Conservation (phyloP, 2,888 invertebrate genomes). For the Yponomeuta cagnagella region DNA sequence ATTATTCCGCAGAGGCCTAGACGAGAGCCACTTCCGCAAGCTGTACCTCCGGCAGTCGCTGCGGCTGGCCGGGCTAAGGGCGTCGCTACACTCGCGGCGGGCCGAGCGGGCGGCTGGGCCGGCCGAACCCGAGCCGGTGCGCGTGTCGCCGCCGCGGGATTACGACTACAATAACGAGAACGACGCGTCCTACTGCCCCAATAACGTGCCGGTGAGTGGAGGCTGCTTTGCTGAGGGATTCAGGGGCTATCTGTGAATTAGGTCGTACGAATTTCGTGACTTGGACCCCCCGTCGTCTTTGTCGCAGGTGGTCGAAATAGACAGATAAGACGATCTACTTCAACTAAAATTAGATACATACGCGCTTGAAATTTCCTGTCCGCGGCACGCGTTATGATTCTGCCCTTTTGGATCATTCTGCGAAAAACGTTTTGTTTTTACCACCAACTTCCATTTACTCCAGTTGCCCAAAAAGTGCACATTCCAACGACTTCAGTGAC, state of each 20-base stretch:
- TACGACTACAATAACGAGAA: slow-evolving; percentile 71
- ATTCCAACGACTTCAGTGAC: background rate
- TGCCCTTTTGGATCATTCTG: no score
- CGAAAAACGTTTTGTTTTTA: no score
- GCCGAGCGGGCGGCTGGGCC: slow-evolving; percentile 27
- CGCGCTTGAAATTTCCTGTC: no score
- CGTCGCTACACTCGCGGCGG: slow-evolving; percentile 25
- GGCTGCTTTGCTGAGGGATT: background rate
- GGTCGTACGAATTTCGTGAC: no score
- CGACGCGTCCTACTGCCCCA: slow-evolving; percentile 66
- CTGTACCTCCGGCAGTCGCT: slow-evolving; percentile 56
- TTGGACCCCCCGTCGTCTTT: no score
- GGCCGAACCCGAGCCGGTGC: slow-evolving; percentile 35
- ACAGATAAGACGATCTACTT: no score
- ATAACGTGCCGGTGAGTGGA: slow-evolving; percentile 43
- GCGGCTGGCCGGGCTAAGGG: slow-evolving; percentile 43
- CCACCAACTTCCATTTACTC: no score
- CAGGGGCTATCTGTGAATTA: no score
- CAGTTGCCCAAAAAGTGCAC: no score
- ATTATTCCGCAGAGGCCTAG: slow-evolving; percentile 47
- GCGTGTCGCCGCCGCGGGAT: slow-evolving; percentile 48
- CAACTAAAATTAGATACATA: no score
- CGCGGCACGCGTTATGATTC: no score
- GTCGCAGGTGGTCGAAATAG: no score
- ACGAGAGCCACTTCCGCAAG: slow-evolving; percentile 63